These are phyloP conservation scores for Haliclona indistincta DNA, from an alignment of 37 sponge, comb jelly and placozoan genomes.

Conservation along the genomic window DNA sequence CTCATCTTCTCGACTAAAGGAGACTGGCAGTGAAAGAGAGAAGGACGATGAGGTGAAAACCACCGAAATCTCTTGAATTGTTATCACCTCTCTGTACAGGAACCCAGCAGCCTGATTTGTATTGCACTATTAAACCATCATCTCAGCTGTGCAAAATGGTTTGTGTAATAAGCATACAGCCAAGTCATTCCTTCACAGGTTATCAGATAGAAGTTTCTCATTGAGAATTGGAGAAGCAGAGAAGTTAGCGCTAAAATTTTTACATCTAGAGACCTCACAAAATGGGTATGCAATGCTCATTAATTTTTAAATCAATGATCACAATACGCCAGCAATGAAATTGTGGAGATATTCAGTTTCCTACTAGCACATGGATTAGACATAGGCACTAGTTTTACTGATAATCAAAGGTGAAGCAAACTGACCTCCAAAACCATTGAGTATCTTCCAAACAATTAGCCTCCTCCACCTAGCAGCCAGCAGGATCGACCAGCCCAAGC, in stretches of 20 bases:
- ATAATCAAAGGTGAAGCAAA: background rate
- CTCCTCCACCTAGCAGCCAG: constrained; percentile 39
- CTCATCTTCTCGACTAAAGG: background rate
- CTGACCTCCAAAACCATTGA: background rate
- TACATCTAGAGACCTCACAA: background rate
- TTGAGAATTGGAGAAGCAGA: constrained; percentile 30
- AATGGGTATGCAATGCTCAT: background rate
- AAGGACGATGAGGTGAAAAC: constrained; percentile 1
- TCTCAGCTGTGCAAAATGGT: constrained; percentile 52
- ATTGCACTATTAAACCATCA: constrained; percentile 25
- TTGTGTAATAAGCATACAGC: background rate
- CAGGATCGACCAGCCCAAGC: constrained; percentile 19
- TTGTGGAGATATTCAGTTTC: constrained; percentile 22
- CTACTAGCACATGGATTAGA: constrained; percentile 43
- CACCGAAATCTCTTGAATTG: background rate
- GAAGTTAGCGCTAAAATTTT: background rate
- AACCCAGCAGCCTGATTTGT: constrained; percentile 16
- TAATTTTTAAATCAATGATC: background rate
- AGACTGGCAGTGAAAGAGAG: background rate
- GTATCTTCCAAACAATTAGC: constrained; percentile 1
- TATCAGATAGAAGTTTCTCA: constrained; percentile 5
- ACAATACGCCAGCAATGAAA: background rate
- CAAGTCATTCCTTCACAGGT: constrained; percentile 18
- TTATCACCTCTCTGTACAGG: background rate
- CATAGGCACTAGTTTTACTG: background rate